A percentile compares a stretch with the other conserved stretches of the same genome.
Conservation (phyloP, 1,140 invertebrate species). For the Protaetia brevitarsis region DNA sequence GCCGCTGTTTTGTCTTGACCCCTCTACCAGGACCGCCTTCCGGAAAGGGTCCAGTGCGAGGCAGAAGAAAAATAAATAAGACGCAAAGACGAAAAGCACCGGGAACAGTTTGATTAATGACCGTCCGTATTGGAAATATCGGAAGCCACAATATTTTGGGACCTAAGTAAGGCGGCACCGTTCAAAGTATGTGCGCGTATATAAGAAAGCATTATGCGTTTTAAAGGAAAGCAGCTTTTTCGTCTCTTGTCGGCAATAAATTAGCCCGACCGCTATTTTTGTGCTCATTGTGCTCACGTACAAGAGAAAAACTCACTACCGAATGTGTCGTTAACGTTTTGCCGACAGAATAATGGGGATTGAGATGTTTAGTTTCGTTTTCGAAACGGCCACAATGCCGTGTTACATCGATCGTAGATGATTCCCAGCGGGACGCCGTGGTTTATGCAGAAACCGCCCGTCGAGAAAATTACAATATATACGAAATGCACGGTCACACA, state of each 20-base stretch:
- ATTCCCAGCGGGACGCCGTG: not conserved
- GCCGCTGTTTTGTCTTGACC: slow-evolving; percentile 12
- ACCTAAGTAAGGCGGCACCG: not conserved
- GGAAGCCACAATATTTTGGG: slow-evolving; percentile 12
- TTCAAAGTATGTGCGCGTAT: not conserved
- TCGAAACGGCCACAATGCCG: not conserved
- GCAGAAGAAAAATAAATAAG: too few species aligned
- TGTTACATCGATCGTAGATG: not conserved
- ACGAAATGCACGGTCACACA: not conserved
- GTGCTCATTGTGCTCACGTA: not conserved
- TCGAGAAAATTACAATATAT: not conserved
- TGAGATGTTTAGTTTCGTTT: not conserved
- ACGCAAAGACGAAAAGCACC: not conserved
- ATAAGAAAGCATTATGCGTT: not conserved
- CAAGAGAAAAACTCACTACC: too few species aligned
- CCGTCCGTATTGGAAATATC: not conserved
- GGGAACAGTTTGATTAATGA: not conserved
- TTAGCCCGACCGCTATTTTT: slow-evolving; percentile 3
- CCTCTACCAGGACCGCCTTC: not conserved
- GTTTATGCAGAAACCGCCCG: slow-evolving; percentile 1
- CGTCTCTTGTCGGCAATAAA: not conserved
- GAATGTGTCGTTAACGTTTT: not conserved
- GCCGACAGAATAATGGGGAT: not conserved
- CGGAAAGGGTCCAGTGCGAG: too few species aligned
- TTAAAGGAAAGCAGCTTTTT: not conserved